Percentiles rank a stretch among this genome's conserved stretches.
phyloP scores from a whole-genome alignment of 2,113 vertebrate genomes.

The Arothron firmamentum region DNA sequence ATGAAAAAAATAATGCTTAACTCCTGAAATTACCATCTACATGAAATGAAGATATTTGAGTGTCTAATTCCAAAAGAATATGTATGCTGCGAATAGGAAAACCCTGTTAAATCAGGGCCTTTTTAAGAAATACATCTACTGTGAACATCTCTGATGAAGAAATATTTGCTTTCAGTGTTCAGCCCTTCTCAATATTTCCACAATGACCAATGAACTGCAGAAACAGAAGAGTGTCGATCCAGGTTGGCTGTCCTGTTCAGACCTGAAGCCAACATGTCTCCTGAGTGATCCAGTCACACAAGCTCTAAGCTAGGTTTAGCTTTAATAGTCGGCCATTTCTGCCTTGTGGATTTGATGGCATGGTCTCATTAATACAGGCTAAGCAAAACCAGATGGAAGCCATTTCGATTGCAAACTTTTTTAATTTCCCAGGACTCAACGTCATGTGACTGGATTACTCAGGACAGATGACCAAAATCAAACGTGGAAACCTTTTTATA shows the following conservation, averaged over 20 bases:
- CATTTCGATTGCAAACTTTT: too few relatives aligned
- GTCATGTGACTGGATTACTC: neutral
- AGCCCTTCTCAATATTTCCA: too few relatives aligned
- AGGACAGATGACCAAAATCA: neutral
- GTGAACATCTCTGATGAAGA: too few relatives aligned
- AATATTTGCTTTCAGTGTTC: too few relatives aligned
- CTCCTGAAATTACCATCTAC: conserved; percentile 7
- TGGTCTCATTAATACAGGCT: too few relatives aligned
- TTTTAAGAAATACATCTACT: too few relatives aligned
- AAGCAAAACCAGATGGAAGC: too few relatives aligned
- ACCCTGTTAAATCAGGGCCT: conserved; percentile 4
- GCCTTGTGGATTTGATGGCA: too few relatives aligned
- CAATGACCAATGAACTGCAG: neutral
- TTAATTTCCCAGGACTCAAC: too few relatives aligned
- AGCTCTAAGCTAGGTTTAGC: too few relatives aligned
- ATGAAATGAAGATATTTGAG: neutral
- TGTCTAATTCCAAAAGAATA: neutral
- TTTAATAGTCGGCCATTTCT: too few relatives aligned
- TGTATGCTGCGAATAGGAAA: neutral
- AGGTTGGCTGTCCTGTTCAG: neutral
- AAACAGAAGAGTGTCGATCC: neutral
- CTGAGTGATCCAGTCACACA: neutral
- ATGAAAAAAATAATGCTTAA: neutral
- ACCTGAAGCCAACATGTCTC: neutral
- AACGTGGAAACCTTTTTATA: too few relatives aligned